Base-by-base conservation (phyloP, 2,113 vertebrate genomes). In the Eleginops maclovinus region DNA sequence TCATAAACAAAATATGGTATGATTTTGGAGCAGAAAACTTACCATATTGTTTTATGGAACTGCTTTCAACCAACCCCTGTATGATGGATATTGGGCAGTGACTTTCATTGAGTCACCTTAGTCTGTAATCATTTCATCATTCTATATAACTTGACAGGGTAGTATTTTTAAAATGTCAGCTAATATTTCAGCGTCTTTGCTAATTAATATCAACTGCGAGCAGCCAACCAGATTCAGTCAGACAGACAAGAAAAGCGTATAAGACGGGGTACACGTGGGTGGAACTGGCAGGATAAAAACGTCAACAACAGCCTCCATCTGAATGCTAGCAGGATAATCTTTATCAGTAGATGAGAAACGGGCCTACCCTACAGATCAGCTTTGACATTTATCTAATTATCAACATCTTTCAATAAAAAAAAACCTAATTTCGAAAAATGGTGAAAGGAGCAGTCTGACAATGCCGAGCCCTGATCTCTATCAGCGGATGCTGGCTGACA, bases 201-300 rank as follows among this genome's bases (percentile, higher is more conserved):
- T 36, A 56, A 71, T 71, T 81, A 89, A 84, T 74, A 76, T 80
- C 77, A 82, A 15, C 81, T 28, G 66, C 43, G 59, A 82, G 62
- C 47, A n/a, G 64, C 0, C 3, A 26, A 21, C 22, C 21, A 53
- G 62, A 77, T 46, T 59, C 59, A 63, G 21, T 36, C 21, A 28
- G 70, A 51, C 72, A 80, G 72, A 61, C 66, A 7, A 70, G 56
- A 47, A 36, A 67, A 79, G 62, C 9, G 81, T 61, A 80, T 81
- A 68, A 90, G 83, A 81, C 11, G 16, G 62, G 36, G 44, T 54
- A 59, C 63, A 67, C 54, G 83, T 61, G 77, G 76, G 64, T n/a
- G 75, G 65, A 50, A 63, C 46, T 55, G 63, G 59, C 69, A 72
- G 64, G 26, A 65, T 41, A 69, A 36, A 72, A 84, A 83, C 31